These are phyloP conservation scores for Octomys mimax DNA, from an alignment of 2,797 vertebrate species.

Conservation along the genomic window DNA sequence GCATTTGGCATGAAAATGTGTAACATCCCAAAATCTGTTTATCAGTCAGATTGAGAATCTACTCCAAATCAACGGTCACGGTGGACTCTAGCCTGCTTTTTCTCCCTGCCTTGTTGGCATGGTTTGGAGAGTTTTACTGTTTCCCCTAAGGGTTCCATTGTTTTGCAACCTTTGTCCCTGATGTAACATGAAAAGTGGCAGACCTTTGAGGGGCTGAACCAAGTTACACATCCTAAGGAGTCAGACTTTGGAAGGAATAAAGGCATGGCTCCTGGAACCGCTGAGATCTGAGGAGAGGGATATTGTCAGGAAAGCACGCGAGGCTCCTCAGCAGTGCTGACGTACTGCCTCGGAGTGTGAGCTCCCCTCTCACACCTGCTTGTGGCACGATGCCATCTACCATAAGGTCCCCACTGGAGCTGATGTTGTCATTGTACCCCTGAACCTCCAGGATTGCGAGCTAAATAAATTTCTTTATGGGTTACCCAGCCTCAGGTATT, in stretches of 20 bases:
- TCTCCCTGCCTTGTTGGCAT: background rate
- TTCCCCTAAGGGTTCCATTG: background rate
- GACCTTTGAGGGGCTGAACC: background rate
- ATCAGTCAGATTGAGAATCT: background rate
- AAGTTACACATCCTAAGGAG: background rate
- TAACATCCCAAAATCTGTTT: accelerated
- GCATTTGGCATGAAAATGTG: background rate
- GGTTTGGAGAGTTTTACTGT: background rate
- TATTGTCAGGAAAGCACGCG: background rate
- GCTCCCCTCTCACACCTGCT: background rate
- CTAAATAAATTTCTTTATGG: background rate
- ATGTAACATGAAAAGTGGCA: background rate
- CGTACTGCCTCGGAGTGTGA: background rate
- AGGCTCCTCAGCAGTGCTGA: background rate
- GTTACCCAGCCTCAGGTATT: background rate
- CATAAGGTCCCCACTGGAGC: background rate
- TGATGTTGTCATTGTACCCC: too few relatives aligned
- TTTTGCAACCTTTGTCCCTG: background rate
- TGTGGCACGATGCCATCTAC: background rate
- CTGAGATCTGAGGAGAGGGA: background rate
- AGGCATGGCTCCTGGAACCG: background rate
- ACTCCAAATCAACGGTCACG: background rate
- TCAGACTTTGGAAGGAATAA: background rate
- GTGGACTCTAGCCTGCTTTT: background rate
- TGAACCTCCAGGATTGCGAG: background rate